Conservation (phyloP, 2,888 invertebrate genomes). For the Oxystoma pomonae region DNA sequence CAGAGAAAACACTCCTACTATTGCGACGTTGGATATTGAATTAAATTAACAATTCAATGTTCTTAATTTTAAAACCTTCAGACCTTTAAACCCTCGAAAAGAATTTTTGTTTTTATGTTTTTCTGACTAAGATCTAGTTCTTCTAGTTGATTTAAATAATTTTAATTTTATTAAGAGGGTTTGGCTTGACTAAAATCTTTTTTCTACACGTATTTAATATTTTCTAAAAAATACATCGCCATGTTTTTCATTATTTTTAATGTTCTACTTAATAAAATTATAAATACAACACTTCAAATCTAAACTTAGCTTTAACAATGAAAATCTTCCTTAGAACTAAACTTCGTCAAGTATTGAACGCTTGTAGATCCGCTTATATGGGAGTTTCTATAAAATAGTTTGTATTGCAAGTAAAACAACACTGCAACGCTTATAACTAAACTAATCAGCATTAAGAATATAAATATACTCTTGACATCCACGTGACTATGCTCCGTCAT, state of each 20-base stretch:
- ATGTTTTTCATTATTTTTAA: too few relatives aligned
- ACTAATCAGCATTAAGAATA: constrained; percentile 32
- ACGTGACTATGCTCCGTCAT: background rate
- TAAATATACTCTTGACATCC: background rate
- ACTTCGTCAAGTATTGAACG: background rate
- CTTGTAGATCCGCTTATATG: background rate
- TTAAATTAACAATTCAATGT: constrained; percentile 41
- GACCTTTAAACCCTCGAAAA: constrained; percentile 28
- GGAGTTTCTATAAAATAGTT: background rate
- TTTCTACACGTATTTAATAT: too few relatives aligned
- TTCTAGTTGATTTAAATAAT: constrained; percentile 32
- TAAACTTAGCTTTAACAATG: too few relatives aligned
- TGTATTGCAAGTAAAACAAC: constrained; percentile 37
- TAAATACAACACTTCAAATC: too few relatives aligned
- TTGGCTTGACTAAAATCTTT: too few relatives aligned
- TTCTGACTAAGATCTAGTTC: constrained; percentile 39
- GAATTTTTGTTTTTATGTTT: constrained; percentile 28
- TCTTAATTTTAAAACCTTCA: constrained; percentile 36
- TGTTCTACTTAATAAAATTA: too few relatives aligned
- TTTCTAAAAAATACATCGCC: too few relatives aligned
- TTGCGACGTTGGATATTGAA: constrained; percentile 31
- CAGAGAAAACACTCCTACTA: constrained; percentile 40
- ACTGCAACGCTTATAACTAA: constrained; percentile 33
- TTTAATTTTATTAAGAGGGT: too few relatives aligned
- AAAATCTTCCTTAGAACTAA: background rate